Evolutionary conservation across 64 coral and sea anemone species (phyloP).

Genomic region (Acropora yongei): DNA sequence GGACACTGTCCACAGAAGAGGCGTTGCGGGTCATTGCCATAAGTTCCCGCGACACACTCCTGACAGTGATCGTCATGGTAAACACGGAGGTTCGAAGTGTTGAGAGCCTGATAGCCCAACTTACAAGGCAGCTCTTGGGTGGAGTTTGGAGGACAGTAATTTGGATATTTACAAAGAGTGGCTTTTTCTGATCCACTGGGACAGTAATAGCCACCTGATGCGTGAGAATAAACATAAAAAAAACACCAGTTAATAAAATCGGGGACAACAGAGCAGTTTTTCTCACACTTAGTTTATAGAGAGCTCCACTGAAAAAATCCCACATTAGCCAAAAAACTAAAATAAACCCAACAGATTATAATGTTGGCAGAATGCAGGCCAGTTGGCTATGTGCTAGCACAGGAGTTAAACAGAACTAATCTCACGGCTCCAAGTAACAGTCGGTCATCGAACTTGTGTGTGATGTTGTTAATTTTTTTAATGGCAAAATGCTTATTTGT

Average conservation of each 20-base stretch:
- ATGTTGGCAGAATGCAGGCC: no score
- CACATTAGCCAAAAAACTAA: no score
- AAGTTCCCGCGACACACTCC: constrained; percentile 71
- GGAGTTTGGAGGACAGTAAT: constrained; percentile 77
- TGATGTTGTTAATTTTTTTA: no score
- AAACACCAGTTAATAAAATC: neutral
- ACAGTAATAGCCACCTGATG: constrained; percentile 90
- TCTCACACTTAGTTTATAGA: no score
- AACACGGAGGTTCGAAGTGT: constrained; percentile 37
- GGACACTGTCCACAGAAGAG: constrained; percentile 77
- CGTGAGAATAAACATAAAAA: neutral
- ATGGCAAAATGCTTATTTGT: no score
- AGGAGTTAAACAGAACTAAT: no score
- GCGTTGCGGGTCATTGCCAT: constrained; percentile 81
- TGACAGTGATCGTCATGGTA: constrained; percentile 43
- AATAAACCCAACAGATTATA: no score
- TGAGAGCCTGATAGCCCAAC: constrained; percentile 72
- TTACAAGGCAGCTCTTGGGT: constrained; percentile 54
- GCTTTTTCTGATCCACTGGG: constrained; percentile 45
- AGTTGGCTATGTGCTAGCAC: no score
- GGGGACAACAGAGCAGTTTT: neutral
- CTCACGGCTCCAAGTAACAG: no score
- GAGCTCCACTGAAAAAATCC: no score
- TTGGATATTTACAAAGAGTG: constrained; percentile 71
- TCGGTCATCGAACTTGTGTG: no score